Evolutionary conservation across 2,888 invertebrate genomes (phyloP).

Genomic region (Agrochola lota): DNA sequence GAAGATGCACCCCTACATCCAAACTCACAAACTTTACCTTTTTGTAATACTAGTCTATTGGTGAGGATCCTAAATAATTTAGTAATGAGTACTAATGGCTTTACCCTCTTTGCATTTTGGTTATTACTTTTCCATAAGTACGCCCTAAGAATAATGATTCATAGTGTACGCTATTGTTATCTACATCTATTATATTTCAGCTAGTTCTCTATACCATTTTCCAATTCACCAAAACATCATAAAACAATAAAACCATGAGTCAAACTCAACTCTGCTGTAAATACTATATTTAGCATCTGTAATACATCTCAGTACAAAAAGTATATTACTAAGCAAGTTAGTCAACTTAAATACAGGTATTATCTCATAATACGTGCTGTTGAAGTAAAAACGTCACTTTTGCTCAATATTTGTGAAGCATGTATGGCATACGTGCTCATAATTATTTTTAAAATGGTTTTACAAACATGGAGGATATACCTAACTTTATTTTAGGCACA

Average conservation of each 20-base stretch:
- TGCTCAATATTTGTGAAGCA: constrained; percentile 47
- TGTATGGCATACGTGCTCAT: constrained; percentile 40
- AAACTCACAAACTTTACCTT: not conserved
- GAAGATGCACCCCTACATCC: not conserved
- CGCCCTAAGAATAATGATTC: too few relatives aligned
- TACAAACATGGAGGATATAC: constrained; percentile 18
- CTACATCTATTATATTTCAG: too few relatives aligned
- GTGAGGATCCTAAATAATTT: not conserved
- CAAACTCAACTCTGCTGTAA: not conserved
- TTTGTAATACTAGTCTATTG: not conserved
- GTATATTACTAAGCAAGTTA: constrained; percentile 13
- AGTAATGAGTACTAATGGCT: too few relatives aligned
- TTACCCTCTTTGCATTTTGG: not conserved
- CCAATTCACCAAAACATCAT: not conserved
- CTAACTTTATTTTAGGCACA: not conserved
- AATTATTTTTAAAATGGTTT: constrained; percentile 31
- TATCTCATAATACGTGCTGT: constrained; percentile 53
- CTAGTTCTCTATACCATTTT: not conserved
- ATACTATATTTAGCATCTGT: constrained; percentile 14
- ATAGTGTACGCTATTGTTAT: not conserved
- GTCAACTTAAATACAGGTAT: constrained; percentile 37
- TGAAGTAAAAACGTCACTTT: constrained; percentile 44
- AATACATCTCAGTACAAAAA: constrained; percentile 24
- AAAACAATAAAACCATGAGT: constrained; percentile 8
- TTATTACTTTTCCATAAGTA: not conserved